A percentile compares a stretch with the other conserved stretches of the same genome.
Conservation (phyloP, 2,888 invertebrate species). For the Dexiosoma caninum region DNA sequence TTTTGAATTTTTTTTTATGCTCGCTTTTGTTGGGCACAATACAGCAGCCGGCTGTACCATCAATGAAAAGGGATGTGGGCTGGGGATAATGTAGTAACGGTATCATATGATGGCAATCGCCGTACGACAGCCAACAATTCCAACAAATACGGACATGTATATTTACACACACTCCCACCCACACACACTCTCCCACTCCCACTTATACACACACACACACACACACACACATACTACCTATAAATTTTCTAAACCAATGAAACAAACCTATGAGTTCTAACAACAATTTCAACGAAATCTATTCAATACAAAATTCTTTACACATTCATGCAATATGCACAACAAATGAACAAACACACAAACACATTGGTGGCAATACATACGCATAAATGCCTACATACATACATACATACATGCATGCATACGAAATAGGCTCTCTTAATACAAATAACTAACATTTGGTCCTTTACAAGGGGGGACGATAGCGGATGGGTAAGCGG, state of each 20-base stretch:
- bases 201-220: background rate
- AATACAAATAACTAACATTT: slow-evolving; percentile 53
- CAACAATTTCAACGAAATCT: slow-evolving; percentile 55
- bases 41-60: slow-evolving; percentile 10
- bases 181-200: background rate
- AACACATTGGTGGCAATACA: background rate
- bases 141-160: slow-evolving; percentile 21
- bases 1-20: slow-evolving; percentile 27
- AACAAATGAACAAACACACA: background rate
- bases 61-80: background rate
- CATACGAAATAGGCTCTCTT: slow-evolving; percentile 42
- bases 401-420: background rate
- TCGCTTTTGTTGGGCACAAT: slow-evolving; percentile 24
- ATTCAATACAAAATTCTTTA: slow-evolving; percentile 59
- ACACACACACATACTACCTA: background rate
- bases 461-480: slow-evolving; percentile 18
- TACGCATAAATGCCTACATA: background rate
- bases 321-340: slow-evolving; percentile 36
- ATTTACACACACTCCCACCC: background rate
- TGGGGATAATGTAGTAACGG: background rate
- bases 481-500: background rate
- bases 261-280: slow-evolving; percentile 54
- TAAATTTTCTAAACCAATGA: slow-evolving; percentile 57
- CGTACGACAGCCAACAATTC: slow-evolving; percentile 34
- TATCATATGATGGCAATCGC: slow-evolving; percentile 54